Percentiles rank a stretch among this genome's conserved stretches.
Evolutionary conservation across 2,113 vertebrate species (phyloP).

Genomic region (Corythornis madagascariensis): DNA sequence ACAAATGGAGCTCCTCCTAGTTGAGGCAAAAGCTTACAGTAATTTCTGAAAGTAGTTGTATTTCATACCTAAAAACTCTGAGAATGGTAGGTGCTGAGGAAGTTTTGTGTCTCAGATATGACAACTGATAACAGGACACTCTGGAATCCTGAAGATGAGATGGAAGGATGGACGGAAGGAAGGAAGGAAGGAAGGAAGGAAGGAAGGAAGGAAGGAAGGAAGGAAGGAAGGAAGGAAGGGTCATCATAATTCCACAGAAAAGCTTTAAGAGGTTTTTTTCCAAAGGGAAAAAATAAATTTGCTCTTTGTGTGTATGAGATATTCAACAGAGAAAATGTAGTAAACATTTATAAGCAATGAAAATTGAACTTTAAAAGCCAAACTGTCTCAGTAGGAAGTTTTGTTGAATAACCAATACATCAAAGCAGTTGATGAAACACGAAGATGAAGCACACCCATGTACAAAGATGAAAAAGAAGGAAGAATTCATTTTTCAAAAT

Average conservation of each 20-base stretch:
- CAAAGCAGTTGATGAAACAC: neutral
- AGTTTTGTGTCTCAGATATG: neutral
- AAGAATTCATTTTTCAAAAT: neutral
- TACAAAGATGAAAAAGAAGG: neutral
- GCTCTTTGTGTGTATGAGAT: neutral
- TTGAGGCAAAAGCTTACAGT: conserved; percentile 54
- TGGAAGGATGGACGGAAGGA: neutral
- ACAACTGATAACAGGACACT: neutral
- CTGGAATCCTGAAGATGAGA: neutral
- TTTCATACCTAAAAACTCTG: conserved; percentile 1
- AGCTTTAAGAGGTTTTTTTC: neutral
- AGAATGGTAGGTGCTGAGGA: neutral
- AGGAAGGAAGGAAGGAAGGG: too few relatives aligned
- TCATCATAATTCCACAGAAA: neutral
- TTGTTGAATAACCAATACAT: neutral
- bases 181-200: neutral
- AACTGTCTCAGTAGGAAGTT: neutral
- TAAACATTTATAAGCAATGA: neutral
- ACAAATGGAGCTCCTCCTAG: conserved; percentile 65
- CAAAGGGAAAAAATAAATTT: neutral
- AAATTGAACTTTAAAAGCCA: conserved; percentile 27
- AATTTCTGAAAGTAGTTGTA: conserved; percentile 40
- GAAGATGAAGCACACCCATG: neutral
- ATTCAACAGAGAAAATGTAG: neutral
- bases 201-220: neutral